Evolutionary conservation across 2,888 invertebrate species (phyloP).

Genomic region (Alloplasta piceator): DNA sequence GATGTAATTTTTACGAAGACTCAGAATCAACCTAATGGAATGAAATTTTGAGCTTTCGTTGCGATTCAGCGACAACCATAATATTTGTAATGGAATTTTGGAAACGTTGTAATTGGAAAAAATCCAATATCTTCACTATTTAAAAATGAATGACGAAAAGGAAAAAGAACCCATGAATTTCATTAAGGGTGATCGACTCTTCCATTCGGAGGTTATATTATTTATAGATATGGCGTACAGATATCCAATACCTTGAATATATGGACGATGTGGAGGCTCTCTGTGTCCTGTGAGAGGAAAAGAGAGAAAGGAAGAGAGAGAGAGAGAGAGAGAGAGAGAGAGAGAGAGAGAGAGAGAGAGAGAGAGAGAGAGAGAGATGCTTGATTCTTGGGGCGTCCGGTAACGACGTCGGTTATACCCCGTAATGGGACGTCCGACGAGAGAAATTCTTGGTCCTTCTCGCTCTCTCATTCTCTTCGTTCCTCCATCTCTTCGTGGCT

Average conservation of each 20-base stretch:
- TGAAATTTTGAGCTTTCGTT: too few species aligned
- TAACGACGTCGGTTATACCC: slow-evolving; percentile 70
- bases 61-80: too few species aligned
- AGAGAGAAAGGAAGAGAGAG: background rate
- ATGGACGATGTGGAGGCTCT: slow-evolving; percentile 26
- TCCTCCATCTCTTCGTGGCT: slow-evolving; percentile 55
- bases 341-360: background rate
- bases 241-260: slow-evolving; percentile 19
- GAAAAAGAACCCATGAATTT: background rate
- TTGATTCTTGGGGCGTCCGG: slow-evolving; percentile 67
- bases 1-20: too few species aligned
- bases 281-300: slow-evolving; percentile 28
- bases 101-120: background rate
- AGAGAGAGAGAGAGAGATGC: slow-evolving; percentile 4
- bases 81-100: too few species aligned
- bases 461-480: slow-evolving; percentile 50
- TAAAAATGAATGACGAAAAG: background rate
- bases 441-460: slow-evolving; percentile 67
- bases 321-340: slow-evolving; percentile 1
- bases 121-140: background rate
- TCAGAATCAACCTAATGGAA: too few species aligned
- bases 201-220: slow-evolving; percentile 42
- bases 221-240: slow-evolving; percentile 41
- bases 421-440: slow-evolving; percentile 68
- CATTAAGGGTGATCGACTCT: slow-evolving; percentile 12